Conservation (phyloP, 2,888 invertebrate genomes). For the Acronicta alni region DNA sequence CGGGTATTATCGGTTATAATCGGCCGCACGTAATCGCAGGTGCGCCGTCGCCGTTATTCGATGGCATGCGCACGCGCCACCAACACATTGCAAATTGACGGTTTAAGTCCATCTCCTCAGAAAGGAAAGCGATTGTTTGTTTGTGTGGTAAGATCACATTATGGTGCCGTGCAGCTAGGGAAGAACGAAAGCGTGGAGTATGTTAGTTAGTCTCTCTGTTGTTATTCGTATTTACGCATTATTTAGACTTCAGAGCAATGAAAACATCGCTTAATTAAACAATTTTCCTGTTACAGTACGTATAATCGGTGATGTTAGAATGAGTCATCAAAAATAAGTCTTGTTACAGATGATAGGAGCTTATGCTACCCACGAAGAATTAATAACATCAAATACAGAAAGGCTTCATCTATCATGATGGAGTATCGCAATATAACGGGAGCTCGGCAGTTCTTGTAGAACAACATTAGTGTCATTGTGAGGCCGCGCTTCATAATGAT, state of each 20-base stretch:
- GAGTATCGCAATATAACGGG: constrained; percentile 56
- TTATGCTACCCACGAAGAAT: not conserved
- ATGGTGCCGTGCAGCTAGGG: no score
- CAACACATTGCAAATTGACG: constrained; percentile 73
- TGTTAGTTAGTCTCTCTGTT: not conserved
- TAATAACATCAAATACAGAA: constrained; percentile 1
- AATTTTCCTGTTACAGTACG: constrained; percentile 27
- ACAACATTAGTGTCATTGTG: constrained; percentile 58
- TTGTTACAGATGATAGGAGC: not conserved
- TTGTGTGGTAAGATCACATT: no score
- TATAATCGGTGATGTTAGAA: constrained; percentile 1
- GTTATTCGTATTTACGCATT: not conserved
- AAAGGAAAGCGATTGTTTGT: constrained; percentile 49
- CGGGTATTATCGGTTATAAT: constrained; percentile 58
- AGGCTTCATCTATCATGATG: constrained; percentile 43
- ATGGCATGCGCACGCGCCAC: constrained; percentile 58
- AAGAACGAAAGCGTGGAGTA: no score
- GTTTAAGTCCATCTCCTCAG: constrained; percentile 57
- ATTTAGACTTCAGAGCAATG: constrained; percentile 7
- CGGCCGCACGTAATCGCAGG: constrained; percentile 59
- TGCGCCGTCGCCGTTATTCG: constrained; percentile 62
- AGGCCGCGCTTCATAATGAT: constrained; percentile 44
- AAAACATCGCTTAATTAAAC: not conserved
- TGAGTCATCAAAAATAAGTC: constrained; percentile 16
- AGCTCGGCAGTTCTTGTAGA: constrained; percentile 51